A percentile compares a stretch with the other conserved stretches of the same genome.
Conservation (phyloP, 2,888 invertebrate species). For the Rotaria macrura region DNA sequence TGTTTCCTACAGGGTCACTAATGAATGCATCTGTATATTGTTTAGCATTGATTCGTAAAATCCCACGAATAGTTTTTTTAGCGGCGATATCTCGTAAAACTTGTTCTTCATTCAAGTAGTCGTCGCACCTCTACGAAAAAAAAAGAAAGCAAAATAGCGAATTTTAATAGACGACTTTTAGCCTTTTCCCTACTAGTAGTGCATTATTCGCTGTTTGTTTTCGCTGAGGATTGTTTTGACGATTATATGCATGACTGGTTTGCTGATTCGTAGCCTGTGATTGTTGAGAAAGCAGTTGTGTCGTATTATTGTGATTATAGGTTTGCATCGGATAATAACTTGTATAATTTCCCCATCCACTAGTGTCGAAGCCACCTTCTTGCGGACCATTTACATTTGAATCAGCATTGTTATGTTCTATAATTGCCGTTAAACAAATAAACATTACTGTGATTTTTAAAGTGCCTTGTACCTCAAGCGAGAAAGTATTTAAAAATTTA, state of each 20-base stretch:
- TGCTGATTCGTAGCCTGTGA: neutral
- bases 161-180: neutral
- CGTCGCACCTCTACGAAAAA: neutral
- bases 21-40: slow-evolving; percentile 30
- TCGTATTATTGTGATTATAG: neutral
- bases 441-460: neutral
- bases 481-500: no score
- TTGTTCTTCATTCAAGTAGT: slow-evolving; percentile 21
- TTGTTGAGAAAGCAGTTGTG: neutral
- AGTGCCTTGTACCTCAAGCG: no score
- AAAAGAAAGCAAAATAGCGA: no score
- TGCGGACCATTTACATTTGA: neutral
- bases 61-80: neutral
- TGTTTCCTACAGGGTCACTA: slow-evolving; percentile 31
- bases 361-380: neutral
- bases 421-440: neutral
- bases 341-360: neutral
- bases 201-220: neutral
- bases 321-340: neutral
- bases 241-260: neutral
- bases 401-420: neutral
- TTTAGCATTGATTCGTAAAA: slow-evolving; percentile 27
- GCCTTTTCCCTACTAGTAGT: neutral
- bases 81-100: neutral
- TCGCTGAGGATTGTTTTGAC: no score